Conservation (phyloP, 1,140 invertebrate genomes). For the Adoxophyes honmai region DNA sequence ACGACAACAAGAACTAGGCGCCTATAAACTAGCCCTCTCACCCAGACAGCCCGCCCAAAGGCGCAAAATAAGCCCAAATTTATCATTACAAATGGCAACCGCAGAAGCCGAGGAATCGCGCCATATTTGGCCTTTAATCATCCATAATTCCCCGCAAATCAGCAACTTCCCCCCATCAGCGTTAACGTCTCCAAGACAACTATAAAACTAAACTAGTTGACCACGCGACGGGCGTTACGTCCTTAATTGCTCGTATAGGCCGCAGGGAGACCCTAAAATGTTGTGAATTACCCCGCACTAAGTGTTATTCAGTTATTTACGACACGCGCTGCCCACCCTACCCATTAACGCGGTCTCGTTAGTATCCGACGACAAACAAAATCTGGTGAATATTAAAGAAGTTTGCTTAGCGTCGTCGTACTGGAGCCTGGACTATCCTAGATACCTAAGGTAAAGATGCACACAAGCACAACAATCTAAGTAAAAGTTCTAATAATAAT, state of each 20-base stretch:
- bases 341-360: conserved; percentile 17
- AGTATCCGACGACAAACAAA: conserved; percentile 5
- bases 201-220: conserved; percentile 17
- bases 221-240: conserved; percentile 11
- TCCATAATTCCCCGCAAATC: no score
- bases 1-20: no score
- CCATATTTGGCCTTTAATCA: no score
- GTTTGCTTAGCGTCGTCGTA: neutral
- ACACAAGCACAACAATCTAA: no score
- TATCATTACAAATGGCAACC: no score
- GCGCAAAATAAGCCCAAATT: no score
- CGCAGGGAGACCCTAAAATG: conserved; percentile 17
- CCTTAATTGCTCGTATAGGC: conserved; percentile 18
- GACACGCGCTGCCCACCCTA: conserved; percentile 12
- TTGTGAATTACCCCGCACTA: conserved; percentile 16
- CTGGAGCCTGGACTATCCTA: no score
- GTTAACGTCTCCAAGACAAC: conserved; percentile 11
- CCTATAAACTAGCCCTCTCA: no score
- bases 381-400: conserved; percentile 7
- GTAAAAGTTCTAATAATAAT: no score
- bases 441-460: no score
- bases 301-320: conserved; percentile 20
- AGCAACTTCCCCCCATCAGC: neutral
- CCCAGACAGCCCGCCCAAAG: no score
- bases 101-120: no score